Evolutionary conservation across 2,113 vertebrate species (phyloP), one percentile per base, ranked within the genome.

Genomic region (Megalops atlanticus): DNA sequence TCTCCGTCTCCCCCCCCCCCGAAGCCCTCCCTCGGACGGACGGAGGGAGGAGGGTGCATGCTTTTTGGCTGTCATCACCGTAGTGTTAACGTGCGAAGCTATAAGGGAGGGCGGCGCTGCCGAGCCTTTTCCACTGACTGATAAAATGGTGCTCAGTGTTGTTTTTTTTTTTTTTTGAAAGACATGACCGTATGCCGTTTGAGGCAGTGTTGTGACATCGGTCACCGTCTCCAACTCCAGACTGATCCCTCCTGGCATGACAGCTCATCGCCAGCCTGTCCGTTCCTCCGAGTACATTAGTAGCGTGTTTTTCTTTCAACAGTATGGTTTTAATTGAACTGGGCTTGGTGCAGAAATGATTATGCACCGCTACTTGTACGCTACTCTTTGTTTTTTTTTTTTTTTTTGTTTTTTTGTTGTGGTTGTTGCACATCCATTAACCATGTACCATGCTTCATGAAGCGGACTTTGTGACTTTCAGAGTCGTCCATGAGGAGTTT

Each of bases 1-100:
- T 85, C 87, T 81, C 52, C 36, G 79, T 49, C 43, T 85, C 85
- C 78, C 84, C 77, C 80, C 83, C 85, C 75, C 41, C 74, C 80
- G 54, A 78, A 38, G 58, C 43, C 58, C 35, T 80, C 76, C 74
- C 76, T 83, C 31, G 49, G 35, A 47, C 72, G 39, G 31, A 73
- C 73, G 74, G 81, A 58, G 31, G 38, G 75, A 71, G 77, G 54
- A 74, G 58, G 54, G 68, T 18, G 83, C 64, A 40, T 39, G 38
- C 39, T 40, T 24, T 31, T 27, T 76, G 27, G 31, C 24, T 24
- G 47, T 2, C 21, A 10, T 76, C 21, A 14, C 5, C 47, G 16
- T 76, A 45, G 41, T 76, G 33, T 45, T 38, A 72, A 72, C 18
- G 12, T 39, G 18, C 38, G 2, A 72, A 72, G 70, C 70, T 72